Evolutionary conservation across 1,140 invertebrate genomes (phyloP), one percentile per base, ranked within the genome.

Genomic region (Lordiphosa stackelbergi): DNA sequence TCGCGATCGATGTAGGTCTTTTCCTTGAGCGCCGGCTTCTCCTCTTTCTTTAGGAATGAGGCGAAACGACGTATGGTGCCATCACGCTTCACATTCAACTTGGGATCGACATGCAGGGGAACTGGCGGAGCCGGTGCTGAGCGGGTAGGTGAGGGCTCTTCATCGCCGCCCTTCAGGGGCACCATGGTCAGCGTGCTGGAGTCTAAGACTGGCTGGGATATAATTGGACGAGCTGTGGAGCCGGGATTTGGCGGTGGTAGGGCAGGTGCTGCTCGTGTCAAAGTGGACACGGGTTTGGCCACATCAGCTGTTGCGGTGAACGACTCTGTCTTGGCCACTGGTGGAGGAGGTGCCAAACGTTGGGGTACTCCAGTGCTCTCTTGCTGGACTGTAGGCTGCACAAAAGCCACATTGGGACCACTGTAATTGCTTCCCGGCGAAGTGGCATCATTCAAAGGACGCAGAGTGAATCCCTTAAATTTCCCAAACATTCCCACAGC

Each of bases 381-480:
- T 37, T 72, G 66, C 47, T 81, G 68, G 43, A 85, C 73, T 1
- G 77, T 72, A n/a, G 87, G 87, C 40, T 88, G 87, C 31, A 88
- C 87, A 62, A 83, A 88, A 11, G 87, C 87, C 42, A 88, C 85
- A 60, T 88, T 88, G n/a, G 87, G 77, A 0, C 58, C 85, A 40
- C 57, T 84, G 40, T 81, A 74, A 24, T 86, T 81, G 48, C 71
- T 72, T 1, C 61, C 56, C 1, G 79, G 84, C 8, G 83, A 68
- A 8, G 68, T 63, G 37, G 74, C 57, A 47, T 85, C 75, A 51
- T 77, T 84, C n/a, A 95, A 88, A 0, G 94, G 94, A 0, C 91
- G 91, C 22, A 95, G 90, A 2, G 92, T 93, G 85, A 95, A 96
- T 1, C 94, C 94, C 88, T 95, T 95, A 88, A 95, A 95, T 60